Conservation (phyloP, 35 echinoderm and acorn worm genomes). For the Chiridota heheva region DNA sequence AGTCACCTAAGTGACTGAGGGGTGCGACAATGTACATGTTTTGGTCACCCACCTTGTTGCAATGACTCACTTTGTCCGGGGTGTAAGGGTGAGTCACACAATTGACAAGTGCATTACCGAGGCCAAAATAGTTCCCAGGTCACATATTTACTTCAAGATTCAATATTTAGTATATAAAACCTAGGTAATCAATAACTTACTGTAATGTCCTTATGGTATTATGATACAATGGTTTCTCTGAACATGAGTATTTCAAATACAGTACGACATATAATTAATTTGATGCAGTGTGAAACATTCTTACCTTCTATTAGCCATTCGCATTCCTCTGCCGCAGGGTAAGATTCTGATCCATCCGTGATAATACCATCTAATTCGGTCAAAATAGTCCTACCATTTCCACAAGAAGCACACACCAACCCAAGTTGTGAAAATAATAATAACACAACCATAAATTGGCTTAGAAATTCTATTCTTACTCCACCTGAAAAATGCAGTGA, state of each 20-base stretch:
- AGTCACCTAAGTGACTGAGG: no score
- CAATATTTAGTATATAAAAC: not conserved
- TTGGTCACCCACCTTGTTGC: no score
- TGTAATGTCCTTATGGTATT: not conserved
- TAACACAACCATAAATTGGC: no score
- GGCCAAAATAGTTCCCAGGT: not conserved
- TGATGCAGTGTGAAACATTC: not conserved
- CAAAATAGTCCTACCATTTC: not conserved
- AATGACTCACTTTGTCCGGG: no score
- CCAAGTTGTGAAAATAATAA: no score
- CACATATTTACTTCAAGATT: not conserved
- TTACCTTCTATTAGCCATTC: slow-evolving; percentile 36
- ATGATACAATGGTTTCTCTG: not conserved
- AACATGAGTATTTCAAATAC: not conserved
- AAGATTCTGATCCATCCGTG: slow-evolving; percentile 1
- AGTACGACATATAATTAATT: not conserved
- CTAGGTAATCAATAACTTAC: not conserved
- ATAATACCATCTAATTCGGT: not conserved
- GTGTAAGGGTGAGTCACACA: no score
- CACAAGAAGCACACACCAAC: no score
- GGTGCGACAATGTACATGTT: no score
- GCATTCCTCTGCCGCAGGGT: slow-evolving; percentile 19
- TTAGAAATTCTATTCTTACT: no score
- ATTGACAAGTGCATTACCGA: not conserved
- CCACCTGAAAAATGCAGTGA: no score